These are phyloP conservation scores for Musca domestica DNA, from an alignment of 1,140 invertebrate genomes.

Conservation along the genomic window DNA sequence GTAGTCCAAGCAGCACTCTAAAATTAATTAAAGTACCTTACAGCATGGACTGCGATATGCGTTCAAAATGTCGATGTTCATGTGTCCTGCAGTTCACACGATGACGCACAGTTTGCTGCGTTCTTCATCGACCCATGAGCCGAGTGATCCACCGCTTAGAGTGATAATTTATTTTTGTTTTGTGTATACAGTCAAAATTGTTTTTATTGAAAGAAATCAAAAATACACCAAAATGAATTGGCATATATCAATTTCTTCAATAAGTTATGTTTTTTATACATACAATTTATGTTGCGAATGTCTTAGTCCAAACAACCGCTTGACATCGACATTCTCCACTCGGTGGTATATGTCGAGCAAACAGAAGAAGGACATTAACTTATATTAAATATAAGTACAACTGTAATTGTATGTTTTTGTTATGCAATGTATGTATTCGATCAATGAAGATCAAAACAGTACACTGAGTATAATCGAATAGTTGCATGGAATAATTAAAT, in stretches of 20 bases:
- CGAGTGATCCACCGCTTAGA: too few relatives aligned
- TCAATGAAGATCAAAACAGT: too few relatives aligned
- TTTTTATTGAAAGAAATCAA: slow-evolving; percentile 16
- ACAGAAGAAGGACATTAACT: neutral
- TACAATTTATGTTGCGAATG: neutral
- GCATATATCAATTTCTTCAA: slow-evolving; percentile 20
- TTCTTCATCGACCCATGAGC: slow-evolving; percentile 86
- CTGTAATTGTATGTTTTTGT: slow-evolving; percentile 5
- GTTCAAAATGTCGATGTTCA: too few relatives aligned
- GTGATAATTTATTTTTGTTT: slow-evolving; percentile 24
- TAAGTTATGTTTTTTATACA: slow-evolving; percentile 1
- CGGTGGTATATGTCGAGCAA: too few relatives aligned
- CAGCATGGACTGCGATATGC: slow-evolving; percentile 67
- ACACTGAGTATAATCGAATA: neutral
- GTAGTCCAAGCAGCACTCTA: slow-evolving; percentile 56
- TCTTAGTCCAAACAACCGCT: neutral
- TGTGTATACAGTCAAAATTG: slow-evolving; percentile 3
- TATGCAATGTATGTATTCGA: too few relatives aligned
- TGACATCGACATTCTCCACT: too few relatives aligned
- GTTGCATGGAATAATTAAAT: too few relatives aligned
- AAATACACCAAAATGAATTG: slow-evolving; percentile 16
- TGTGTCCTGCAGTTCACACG: slow-evolving; percentile 80
- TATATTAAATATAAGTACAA: slow-evolving; percentile 2
- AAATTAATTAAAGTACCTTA: slow-evolving; percentile 41
- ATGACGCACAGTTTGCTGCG: slow-evolving; percentile 75